Evolutionary conservation across 2,888 invertebrate species (phyloP).

Genomic region (Selenia dentaria): DNA sequence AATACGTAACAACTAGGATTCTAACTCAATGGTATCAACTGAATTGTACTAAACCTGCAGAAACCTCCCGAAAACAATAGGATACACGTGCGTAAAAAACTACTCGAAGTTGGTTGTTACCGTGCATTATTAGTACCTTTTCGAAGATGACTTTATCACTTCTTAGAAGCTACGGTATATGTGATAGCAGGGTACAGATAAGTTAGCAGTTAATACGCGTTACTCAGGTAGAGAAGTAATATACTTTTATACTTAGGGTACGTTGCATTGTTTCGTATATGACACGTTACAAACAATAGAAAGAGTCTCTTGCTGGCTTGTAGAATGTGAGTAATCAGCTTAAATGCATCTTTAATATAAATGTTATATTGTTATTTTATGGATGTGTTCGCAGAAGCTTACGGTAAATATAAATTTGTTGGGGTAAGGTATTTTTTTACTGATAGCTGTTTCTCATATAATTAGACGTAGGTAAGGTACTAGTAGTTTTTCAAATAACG

Average conservation of each 20-base stretch:
- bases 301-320: background rate
- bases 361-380: background rate
- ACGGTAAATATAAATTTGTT: background rate
- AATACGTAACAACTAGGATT: no score
- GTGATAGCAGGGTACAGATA: background rate
- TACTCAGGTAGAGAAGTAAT: conserved; percentile 6
- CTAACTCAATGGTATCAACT: no score
- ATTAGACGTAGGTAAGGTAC: no score
- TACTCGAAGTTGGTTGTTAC: background rate
- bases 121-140: conserved; percentile 1
- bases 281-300: conserved; percentile 12
- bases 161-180: conserved; percentile 13
- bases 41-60: no score
- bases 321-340: conserved; percentile 13
- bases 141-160: conserved; percentile 27
- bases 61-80: no score
- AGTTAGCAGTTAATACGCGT: no score
- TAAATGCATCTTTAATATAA: conserved; percentile 1
- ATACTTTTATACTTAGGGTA: background rate
- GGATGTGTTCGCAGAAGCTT: conserved; percentile 8
- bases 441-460: no score
- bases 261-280: conserved; percentile 12
- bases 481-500: no score
- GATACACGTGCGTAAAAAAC: conserved; percentile 6
- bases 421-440: background rate